A percentile compares a stretch with the other conserved stretches of the same genome.
These are phyloP conservation scores for Mnemiopsis leidyi DNA, from an alignment of 37 sponge, comb jelly and placozoan genomes.

Conservation along the genomic window DNA sequence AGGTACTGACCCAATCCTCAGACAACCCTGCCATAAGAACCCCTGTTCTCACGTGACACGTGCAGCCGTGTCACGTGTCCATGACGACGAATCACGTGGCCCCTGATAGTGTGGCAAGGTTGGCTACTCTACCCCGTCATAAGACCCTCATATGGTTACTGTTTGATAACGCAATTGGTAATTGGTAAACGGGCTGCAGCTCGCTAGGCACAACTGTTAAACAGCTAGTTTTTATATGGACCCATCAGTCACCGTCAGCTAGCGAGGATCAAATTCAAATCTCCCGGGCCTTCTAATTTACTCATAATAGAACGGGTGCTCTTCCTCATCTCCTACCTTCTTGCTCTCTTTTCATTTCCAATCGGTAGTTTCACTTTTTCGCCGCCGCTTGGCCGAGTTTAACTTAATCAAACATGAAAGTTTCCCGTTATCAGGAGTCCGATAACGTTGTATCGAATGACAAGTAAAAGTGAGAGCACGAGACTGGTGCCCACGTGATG, in stretches of 20 bases:
- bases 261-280: neutral
- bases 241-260: neutral
- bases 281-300: neutral
- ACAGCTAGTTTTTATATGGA: neutral
- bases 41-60: neutral
- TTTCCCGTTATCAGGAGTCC: neutral
- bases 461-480: neutral
- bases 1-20: neutral
- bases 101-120: neutral
- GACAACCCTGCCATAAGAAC: neutral
- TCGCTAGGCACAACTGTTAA: neutral
- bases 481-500: neutral
- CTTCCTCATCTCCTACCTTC: neutral
- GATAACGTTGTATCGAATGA: neutral
- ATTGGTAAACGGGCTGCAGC: slow-evolving; percentile 5
- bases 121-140: neutral
- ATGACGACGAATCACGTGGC: neutral
- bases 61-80: neutral
- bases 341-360: neutral
- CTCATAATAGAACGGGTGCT: neutral
- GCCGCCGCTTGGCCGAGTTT: neutral
- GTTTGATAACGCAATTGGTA: slow-evolving; percentile 24
- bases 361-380: neutral
- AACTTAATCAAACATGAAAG: neutral
- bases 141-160: neutral